A percentile compares a stretch with the other conserved stretches of the same genome.
Conservation (phyloP, 2,113 vertebrate species). For the Cyprinodon tularosa region DNA sequence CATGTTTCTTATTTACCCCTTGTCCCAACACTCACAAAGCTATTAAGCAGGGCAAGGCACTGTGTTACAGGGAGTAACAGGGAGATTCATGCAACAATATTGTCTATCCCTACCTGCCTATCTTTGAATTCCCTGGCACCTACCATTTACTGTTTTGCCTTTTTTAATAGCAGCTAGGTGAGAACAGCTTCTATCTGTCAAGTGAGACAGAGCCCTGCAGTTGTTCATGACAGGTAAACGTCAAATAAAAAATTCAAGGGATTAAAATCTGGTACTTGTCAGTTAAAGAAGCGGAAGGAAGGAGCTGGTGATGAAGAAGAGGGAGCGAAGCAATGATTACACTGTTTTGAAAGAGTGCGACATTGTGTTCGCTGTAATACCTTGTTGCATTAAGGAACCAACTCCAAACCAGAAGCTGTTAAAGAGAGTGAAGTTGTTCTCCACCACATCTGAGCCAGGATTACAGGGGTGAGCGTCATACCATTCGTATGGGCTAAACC, state of each 20-base stretch:
- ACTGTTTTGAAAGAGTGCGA: slow-evolving; percentile 50
- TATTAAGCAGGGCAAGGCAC: slow-evolving; percentile 46
- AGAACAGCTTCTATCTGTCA: slow-evolving; percentile 75
- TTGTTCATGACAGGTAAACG: slow-evolving; percentile 76
- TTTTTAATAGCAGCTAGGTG: slow-evolving; percentile 65
- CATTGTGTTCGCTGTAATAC: slow-evolving; percentile 66
- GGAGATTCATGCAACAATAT: slow-evolving; percentile 71
- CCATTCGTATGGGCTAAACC: slow-evolving; percentile 99
- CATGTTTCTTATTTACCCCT: slow-evolving; percentile 55
- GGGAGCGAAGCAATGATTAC: slow-evolving; percentile 16
- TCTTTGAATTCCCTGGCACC: slow-evolving; percentile 74
- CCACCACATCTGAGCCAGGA: slow-evolving; percentile 92
- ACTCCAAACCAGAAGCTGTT: slow-evolving; percentile 99
- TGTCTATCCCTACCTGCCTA: slow-evolving; percentile 69
- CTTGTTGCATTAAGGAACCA: slow-evolving; percentile 98
- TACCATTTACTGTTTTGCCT: slow-evolving; percentile 45
- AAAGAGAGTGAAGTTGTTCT: slow-evolving; percentile 97
- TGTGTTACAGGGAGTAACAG: slow-evolving; percentile 42
- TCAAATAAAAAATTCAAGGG: slow-evolving; percentile 63
- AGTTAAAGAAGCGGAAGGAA: slow-evolving; percentile 58
- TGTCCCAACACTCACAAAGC: slow-evolving; percentile 37
- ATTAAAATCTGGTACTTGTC: slow-evolving; percentile 72
- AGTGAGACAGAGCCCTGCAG: slow-evolving; percentile 68
- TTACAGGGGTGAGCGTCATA: slow-evolving; percentile 97
- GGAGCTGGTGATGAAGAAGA: slow-evolving; percentile 16